Percentiles rank a stretch among this genome's conserved stretches.
Conservation (phyloP, 2,888 invertebrate species). For the Eudemis profundana region DNA sequence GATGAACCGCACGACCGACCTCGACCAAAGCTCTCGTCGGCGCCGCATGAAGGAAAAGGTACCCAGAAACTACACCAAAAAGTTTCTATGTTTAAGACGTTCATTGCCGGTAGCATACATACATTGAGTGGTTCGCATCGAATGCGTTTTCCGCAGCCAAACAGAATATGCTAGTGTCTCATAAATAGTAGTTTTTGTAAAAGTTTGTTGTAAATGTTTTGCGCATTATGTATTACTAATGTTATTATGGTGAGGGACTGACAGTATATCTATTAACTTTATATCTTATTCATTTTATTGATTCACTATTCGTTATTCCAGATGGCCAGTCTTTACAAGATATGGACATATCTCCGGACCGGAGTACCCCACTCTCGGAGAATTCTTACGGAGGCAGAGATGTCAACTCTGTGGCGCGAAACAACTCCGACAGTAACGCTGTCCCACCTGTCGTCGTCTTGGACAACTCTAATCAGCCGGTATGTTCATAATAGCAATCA, state of each 20-base stretch:
- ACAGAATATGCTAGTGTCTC: too few species aligned
- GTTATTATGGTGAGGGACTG: too few species aligned
- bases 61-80: slow-evolving; percentile 22
- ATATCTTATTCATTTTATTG: neutral
- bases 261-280: too few species aligned
- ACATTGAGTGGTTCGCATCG: too few species aligned
- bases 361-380: slow-evolving; percentile 95
- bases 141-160: too few species aligned
- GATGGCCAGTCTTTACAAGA: slow-evolving; percentile 89
- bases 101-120: too few species aligned
- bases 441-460: slow-evolving; percentile 77
- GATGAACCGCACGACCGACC: slow-evolving; percentile 72
- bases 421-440: slow-evolving; percentile 60
- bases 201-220: too few species aligned
- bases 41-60: slow-evolving; percentile 74
- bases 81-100: too few species aligned
- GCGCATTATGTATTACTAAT: too few species aligned
- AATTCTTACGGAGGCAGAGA: slow-evolving; percentile 86
- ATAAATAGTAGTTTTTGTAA: too few species aligned
- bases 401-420: slow-evolving; percentile 66
- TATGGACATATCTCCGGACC: slow-evolving; percentile 97
- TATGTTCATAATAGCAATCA: too few species aligned
- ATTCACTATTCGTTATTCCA: slow-evolving; percentile 46
- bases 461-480: slow-evolving; percentile 78
- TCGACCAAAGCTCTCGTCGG: slow-evolving; percentile 68